phyloP scores from a whole-genome alignment of 1,140 invertebrate species.

The Venustaconcha ellipsiformis region DNA sequence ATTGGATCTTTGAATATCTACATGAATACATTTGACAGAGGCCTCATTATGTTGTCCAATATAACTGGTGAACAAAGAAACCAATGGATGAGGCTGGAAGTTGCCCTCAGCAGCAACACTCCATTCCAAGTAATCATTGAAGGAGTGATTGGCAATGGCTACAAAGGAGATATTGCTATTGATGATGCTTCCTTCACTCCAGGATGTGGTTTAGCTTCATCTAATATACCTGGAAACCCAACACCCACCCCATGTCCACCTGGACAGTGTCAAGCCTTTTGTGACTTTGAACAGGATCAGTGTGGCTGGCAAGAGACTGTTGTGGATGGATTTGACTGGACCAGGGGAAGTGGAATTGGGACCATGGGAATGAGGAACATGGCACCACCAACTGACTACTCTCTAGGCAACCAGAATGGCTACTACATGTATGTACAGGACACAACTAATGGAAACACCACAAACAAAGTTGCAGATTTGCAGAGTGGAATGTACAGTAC shows the following conservation, averaged over 20 bases:
- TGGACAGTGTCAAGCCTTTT: slow-evolving; percentile 44
- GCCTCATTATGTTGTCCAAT: slow-evolving; percentile 25
- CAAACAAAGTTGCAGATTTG: slow-evolving; percentile 33
- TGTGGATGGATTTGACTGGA: slow-evolving; percentile 47
- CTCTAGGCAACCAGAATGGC: slow-evolving; percentile 36
- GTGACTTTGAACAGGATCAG: slow-evolving; percentile 48
- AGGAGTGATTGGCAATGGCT: slow-evolving; percentile 77
- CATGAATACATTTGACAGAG: slow-evolving; percentile 31
- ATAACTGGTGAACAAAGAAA: slow-evolving; percentile 49
- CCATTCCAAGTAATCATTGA: slow-evolving; percentile 68
- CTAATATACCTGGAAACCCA: slow-evolving; percentile 11
- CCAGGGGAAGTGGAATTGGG: slow-evolving; percentile 35
- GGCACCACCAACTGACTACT: slow-evolving; percentile 44
- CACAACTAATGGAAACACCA: slow-evolving; percentile 29
- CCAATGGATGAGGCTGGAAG: slow-evolving; percentile 45
- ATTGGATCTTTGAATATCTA: slow-evolving; percentile 54
- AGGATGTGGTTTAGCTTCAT: slow-evolving; percentile 50
- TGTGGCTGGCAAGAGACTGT: slow-evolving; percentile 50
- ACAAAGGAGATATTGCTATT: slow-evolving; percentile 80
- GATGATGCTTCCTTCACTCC: slow-evolving; percentile 76
- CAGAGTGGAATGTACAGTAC: slow-evolving; percentile 38
- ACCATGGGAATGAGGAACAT: slow-evolving; percentile 26
- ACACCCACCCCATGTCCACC: slow-evolving; percentile 40
- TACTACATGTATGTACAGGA: slow-evolving; percentile 53
- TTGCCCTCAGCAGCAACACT: slow-evolving; percentile 29